These are phyloP conservation scores for Cottoperca gobio DNA, from an alignment of 2,797 vertebrate species.

Conservation along the genomic window DNA sequence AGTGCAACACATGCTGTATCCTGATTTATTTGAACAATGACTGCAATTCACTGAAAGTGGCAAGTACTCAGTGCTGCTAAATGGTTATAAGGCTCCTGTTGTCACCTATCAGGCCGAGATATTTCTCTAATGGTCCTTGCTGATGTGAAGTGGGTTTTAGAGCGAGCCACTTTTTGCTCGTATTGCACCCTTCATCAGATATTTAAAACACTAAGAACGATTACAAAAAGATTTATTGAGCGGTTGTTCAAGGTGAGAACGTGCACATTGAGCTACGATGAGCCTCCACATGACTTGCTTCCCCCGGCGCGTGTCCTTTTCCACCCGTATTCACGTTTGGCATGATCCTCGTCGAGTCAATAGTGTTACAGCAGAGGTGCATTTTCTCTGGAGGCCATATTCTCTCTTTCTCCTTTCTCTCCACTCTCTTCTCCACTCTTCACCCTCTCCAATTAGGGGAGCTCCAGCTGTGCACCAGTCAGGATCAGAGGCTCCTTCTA, in stretches of 20 bases:
- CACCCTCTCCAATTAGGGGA: conserved; percentile 85
- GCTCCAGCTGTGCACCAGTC: conserved; percentile 85
- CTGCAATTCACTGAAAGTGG: conserved; percentile 38
- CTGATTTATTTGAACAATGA: conserved; percentile 41
- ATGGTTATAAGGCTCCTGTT: conserved; percentile 46
- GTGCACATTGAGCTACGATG: conserved; percentile 24
- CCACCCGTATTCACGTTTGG: conserved; percentile 46
- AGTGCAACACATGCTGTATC: conserved; percentile 12
- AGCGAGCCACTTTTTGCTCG: conserved; percentile 50
- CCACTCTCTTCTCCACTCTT: conserved; percentile 70
- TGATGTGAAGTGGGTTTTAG: conserved; percentile 63
- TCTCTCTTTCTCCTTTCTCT: conserved; percentile 73
- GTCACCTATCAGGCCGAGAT: conserved; percentile 51
- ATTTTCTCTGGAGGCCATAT: conserved; percentile 63
- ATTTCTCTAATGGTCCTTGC: conserved; percentile 66
- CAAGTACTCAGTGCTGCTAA: conserved; percentile 41
- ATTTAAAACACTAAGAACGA: conserved; percentile 65
- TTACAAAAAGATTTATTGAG: conserved; percentile 39
- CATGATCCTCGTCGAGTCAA: conserved; percentile 49
- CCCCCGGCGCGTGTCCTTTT: conserved; percentile 22
- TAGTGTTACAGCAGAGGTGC: conserved; percentile 61
- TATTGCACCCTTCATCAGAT: conserved; percentile 45
- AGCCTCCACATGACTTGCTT: conserved; percentile 32
- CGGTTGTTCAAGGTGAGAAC: conserved; percentile 37
- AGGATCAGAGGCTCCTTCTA: conserved; percentile 86